phyloP scores from a whole-genome alignment of 2,888 invertebrate genomes.

The Lathronympha strigana region DNA sequence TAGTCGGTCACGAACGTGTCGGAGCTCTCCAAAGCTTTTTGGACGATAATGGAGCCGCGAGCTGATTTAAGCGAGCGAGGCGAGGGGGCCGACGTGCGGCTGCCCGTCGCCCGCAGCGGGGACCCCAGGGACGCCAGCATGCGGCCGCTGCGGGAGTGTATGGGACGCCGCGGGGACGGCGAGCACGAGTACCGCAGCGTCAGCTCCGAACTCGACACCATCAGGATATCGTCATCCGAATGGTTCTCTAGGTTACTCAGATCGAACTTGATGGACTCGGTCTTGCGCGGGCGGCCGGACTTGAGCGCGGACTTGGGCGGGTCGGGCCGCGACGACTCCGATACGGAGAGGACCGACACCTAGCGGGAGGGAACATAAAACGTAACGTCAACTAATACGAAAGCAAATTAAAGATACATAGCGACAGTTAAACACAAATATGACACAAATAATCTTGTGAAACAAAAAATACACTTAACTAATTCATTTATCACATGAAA shows the following conservation, averaged over 20 bases:
- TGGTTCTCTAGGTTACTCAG: conserved; percentile 65
- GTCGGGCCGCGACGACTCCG: conserved; percentile 49
- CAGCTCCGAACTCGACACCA: conserved; percentile 48
- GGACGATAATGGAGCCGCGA: background rate
- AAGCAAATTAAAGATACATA: conserved; percentile 10
- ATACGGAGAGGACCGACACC: conserved; percentile 57
- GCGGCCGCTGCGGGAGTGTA: conserved; percentile 60
- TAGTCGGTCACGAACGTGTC: conserved; percentile 14
- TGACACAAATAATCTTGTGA: background rate
- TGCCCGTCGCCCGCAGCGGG: conserved; percentile 8
- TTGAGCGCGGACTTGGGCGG: conserved; percentile 72
- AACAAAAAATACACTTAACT: background rate
- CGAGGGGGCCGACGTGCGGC: background rate
- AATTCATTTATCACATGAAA: background rate
- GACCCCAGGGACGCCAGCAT: conserved; percentile 54
- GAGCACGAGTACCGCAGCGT: conserved; percentile 62
- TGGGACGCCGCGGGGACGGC: conserved; percentile 58
- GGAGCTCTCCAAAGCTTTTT: conserved; percentile 8
- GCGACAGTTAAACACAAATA: background rate
- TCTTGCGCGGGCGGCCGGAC: conserved; percentile 57
- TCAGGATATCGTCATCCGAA: conserved; percentile 21
- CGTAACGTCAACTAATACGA: conserved; percentile 15
- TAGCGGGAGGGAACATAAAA: conserved; percentile 42
- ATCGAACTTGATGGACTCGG: conserved; percentile 75
- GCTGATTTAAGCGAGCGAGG: conserved; percentile 9